Percentiles rank a stretch among this genome's conserved stretches.
Conservation (phyloP, 1,140 invertebrate species). For the Globodera ellingtonae region DNA sequence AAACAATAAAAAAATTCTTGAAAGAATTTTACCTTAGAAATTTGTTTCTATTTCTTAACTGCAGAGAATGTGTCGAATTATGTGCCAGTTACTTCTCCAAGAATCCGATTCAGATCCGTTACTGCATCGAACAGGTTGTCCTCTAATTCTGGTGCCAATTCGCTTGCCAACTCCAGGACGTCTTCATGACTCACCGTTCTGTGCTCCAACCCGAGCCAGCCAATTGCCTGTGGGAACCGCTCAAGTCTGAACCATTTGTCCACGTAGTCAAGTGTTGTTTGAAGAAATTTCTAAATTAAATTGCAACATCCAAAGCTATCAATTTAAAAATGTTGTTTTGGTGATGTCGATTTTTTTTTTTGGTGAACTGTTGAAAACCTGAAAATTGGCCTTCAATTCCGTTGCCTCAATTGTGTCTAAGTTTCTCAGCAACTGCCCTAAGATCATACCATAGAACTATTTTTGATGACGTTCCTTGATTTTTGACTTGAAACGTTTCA, state of each 20-base stretch:
- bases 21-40: conserved; percentile 17
- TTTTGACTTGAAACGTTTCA: neutral
- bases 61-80: neutral
- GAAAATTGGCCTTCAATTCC: neutral
- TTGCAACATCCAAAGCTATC: no score
- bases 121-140: conserved; percentile 20
- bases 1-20: conserved; percentile 10
- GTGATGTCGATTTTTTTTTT: neutral
- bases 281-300: no score
- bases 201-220: neutral
- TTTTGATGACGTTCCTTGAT: neutral
- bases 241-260: no score
- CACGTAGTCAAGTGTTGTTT: no score
- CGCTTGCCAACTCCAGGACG: conserved; percentile 3
- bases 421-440: neutral
- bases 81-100: neutral
- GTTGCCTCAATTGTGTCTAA: neutral
- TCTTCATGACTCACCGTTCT: neutral
- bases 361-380: neutral
- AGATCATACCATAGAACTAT: neutral
- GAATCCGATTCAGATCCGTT: conserved; percentile 1
- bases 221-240: no score
- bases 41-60: conserved; percentile 12
- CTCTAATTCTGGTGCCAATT: conserved; percentile 15
- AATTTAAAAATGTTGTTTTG: no score